Evolutionary conservation across 2,113 vertebrate genomes (phyloP).

Genomic region (Paedocypris sp.): DNA sequence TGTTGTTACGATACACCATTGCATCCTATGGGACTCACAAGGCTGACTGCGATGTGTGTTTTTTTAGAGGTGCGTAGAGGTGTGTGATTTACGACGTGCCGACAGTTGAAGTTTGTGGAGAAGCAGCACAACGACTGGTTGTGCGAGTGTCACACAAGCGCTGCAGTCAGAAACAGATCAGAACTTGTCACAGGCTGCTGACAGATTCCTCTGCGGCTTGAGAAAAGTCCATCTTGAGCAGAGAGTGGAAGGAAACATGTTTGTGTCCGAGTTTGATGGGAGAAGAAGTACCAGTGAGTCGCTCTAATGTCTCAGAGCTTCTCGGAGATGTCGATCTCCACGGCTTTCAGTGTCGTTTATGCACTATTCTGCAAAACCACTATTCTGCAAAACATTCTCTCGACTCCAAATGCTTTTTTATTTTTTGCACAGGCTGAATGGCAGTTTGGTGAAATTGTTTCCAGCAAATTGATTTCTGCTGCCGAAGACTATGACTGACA

Average conservation of each 20-base stretch:
- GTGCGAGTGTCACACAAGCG: slow-evolving; percentile 12
- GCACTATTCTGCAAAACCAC: too few species aligned
- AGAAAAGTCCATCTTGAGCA: slow-evolving; percentile 29
- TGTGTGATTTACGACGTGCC: slow-evolving; percentile 21
- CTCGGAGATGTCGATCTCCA: too few species aligned
- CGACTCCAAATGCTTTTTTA: too few species aligned
- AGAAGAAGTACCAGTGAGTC: too few species aligned
- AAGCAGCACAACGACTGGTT: slow-evolving; percentile 9
- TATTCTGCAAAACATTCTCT: too few species aligned
- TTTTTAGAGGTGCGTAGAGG: background rate
- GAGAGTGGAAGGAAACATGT: background rate
- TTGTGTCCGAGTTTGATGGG: background rate
- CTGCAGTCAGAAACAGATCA: slow-evolving; percentile 23
- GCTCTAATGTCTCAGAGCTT: too few species aligned
- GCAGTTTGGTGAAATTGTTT: too few species aligned
- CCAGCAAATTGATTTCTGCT: too few species aligned
- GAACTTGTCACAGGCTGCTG: slow-evolving; percentile 12
- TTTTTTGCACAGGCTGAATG: too few species aligned
- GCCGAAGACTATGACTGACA: too few species aligned
- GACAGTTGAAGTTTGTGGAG: slow-evolving; percentile 5
- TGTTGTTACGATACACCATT: too few species aligned
- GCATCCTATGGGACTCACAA: background rate
- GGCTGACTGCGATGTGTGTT: background rate
- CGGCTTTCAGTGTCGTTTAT: too few species aligned
- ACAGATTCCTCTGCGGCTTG: slow-evolving; percentile 35